These are phyloP conservation scores for Trichogramma pretiosum DNA, from an alignment of 1,140 invertebrate species.

Conservation along the genomic window DNA sequence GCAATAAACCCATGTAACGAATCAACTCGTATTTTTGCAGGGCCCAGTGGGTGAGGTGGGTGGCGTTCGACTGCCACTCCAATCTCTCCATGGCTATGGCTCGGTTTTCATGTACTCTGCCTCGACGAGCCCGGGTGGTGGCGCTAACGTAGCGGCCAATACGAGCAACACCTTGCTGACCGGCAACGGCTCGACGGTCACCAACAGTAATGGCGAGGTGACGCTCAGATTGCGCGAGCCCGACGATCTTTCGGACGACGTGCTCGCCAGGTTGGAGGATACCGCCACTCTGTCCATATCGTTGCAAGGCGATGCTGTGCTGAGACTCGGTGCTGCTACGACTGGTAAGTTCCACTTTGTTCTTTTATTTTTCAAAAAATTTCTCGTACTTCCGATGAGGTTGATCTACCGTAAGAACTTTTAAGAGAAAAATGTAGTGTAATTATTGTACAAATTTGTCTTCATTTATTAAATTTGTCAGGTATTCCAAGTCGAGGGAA, in stretches of 20 bases:
- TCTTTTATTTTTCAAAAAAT: not conserved
- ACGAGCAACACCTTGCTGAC: constrained; percentile 13
- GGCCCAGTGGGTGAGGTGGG: constrained; percentile 47
- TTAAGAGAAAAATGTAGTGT: too few relatives aligned
- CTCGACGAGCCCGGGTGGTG: constrained; percentile 42
- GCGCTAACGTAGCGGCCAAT: too few relatives aligned
- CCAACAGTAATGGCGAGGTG: constrained; percentile 42
- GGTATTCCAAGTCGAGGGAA: too few relatives aligned
- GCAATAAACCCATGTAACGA: too few relatives aligned
- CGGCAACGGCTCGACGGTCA: constrained; percentile 32
- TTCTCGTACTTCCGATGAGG: too few relatives aligned
- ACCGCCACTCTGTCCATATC: constrained; percentile 47
- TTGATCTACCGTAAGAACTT: too few relatives aligned
- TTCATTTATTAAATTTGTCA: too few relatives aligned
- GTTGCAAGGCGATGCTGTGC: constrained; percentile 42
- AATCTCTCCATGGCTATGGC: constrained; percentile 46
- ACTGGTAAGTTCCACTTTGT: constrained; percentile 29
- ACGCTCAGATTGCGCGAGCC: constrained; percentile 47
- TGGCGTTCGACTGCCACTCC: constrained; percentile 46
- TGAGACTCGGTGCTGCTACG: constrained; percentile 40
- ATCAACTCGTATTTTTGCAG: too few relatives aligned
- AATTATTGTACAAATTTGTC: too few relatives aligned
- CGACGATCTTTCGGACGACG: constrained; percentile 46
- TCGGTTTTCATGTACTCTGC: constrained; percentile 50
- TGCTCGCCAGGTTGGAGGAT: constrained; percentile 46